Percentiles rank a stretch among this genome's conserved stretches.
These are phyloP conservation scores for Chironomus riparius DNA, from an alignment of 2,888 invertebrate genomes.

Conservation along the genomic window DNA sequence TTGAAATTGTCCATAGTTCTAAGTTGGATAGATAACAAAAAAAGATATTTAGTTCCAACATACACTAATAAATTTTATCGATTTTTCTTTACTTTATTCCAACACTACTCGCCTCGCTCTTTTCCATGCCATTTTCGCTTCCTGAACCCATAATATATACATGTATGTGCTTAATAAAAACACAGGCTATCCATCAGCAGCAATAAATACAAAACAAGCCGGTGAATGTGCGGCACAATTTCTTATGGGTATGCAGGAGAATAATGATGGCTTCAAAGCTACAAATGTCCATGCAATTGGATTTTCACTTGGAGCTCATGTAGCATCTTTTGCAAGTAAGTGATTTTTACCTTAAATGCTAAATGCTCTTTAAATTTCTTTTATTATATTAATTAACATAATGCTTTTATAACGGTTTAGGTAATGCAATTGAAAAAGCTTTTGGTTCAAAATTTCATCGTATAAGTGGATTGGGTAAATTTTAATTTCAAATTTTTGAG, in stretches of 20 bases:
- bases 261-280: constrained; percentile 37
- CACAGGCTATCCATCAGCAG: constrained; percentile 45
- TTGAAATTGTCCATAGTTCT: too few species aligned
- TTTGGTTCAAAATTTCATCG: constrained; percentile 36
- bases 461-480: constrained; percentile 36
- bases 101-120: background rate
- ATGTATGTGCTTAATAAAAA: too few species aligned
- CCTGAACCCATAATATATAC: too few species aligned
- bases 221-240: constrained; percentile 48
- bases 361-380: background rate
- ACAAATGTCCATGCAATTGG: constrained; percentile 47
- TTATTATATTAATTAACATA: background rate
- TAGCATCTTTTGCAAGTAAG: constrained; percentile 42
- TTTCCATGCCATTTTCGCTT: too few species aligned
- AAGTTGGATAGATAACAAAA: background rate
- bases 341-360: constrained; percentile 28
- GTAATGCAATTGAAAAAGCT: constrained; percentile 32
- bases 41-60: background rate
- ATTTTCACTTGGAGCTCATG: constrained; percentile 51
- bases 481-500: background rate
- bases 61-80: background rate
- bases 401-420: background rate
- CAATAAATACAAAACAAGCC: constrained; percentile 50
- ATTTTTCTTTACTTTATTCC: background rate
- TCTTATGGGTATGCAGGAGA: constrained; percentile 38